These are phyloP conservation scores for Yponomeuta cagnagella DNA, from an alignment of 2,888 invertebrate species.

Conservation along the genomic window DNA sequence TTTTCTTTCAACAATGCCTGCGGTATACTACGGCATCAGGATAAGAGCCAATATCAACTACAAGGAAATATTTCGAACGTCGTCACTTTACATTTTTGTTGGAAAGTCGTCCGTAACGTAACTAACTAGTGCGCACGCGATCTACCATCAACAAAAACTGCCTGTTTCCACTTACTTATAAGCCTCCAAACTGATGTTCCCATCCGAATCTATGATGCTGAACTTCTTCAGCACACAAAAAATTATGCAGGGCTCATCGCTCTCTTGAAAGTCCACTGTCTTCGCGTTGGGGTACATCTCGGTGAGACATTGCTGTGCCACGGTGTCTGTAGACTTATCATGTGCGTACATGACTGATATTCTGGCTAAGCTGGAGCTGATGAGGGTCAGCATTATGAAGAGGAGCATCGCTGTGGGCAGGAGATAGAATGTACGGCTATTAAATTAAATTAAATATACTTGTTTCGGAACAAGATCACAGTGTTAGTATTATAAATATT, in stretches of 20 bases:
- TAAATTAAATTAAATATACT: too few species aligned
- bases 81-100: too few species aligned
- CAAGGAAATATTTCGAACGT: too few species aligned
- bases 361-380: conserved; percentile 33
- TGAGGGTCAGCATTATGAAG: conserved; percentile 29
- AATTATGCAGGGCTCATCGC: conserved; percentile 62
- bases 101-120: too few species aligned
- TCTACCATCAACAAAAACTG: too few species aligned
- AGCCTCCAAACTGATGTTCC: conserved; percentile 55
- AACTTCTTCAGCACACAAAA: conserved; percentile 63
- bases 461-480: too few species aligned
- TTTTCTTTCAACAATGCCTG: too few species aligned
- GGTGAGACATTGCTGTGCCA: conserved; percentile 51
- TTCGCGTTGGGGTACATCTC: conserved; percentile 59
- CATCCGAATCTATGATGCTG: conserved; percentile 54
- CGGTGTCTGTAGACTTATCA: conserved; percentile 51
- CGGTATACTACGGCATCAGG: too few species aligned
- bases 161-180: conserved; percentile 40
- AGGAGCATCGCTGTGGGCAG: conserved; percentile 15
- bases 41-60: too few species aligned
- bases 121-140: too few species aligned
- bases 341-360: conserved; percentile 68
- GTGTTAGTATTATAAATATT: too few species aligned
- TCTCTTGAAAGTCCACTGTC: conserved; percentile 50
- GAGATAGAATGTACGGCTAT: conserved; percentile 18